Conservation (phyloP, 2,888 invertebrate species). For the Strigamia maritima region DNA sequence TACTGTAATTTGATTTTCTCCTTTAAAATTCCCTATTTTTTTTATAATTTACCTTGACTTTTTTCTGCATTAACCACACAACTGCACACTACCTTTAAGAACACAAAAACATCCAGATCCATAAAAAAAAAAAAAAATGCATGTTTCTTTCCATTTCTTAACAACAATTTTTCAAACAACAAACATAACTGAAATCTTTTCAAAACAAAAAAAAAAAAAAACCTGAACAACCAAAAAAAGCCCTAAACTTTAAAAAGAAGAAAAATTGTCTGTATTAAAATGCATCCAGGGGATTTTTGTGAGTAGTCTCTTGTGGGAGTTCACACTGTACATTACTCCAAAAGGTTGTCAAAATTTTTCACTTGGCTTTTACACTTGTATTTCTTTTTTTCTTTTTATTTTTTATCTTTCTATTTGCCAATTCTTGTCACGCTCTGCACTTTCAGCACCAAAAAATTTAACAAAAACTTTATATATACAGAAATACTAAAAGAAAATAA, state of each 20-base stretch:
- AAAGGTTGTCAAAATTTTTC: conserved; percentile 25
- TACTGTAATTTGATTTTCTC: too few relatives aligned
- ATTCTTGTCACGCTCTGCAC: conserved; percentile 20
- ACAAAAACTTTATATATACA: conserved; percentile 6
- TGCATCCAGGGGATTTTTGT: conserved; percentile 27
- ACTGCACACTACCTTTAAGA: background rate
- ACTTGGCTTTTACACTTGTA: conserved; percentile 23
- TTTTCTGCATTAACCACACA: too few relatives aligned
- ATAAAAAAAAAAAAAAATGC: too few relatives aligned
- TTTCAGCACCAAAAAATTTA: conserved; percentile 16
- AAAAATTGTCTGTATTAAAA: conserved; percentile 20
- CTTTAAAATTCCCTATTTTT: too few relatives aligned
- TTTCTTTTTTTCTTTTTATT: background rate
- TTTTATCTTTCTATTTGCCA: background rate
- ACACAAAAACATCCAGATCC: background rate
- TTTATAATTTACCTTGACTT: too few relatives aligned
- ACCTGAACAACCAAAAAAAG: background rate
- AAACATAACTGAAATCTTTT: background rate
- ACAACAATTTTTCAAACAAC: background rate
- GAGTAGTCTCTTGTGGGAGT: conserved; percentile 26
- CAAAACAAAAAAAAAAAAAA: background rate
- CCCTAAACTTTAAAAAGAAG: background rate
- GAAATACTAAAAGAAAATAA: background rate
- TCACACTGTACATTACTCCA: conserved; percentile 11
- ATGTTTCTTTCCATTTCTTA: background rate